Conservation (phyloP, 2,888 invertebrate genomes). For the Imbricaverruca yamaguchii region DNA sequence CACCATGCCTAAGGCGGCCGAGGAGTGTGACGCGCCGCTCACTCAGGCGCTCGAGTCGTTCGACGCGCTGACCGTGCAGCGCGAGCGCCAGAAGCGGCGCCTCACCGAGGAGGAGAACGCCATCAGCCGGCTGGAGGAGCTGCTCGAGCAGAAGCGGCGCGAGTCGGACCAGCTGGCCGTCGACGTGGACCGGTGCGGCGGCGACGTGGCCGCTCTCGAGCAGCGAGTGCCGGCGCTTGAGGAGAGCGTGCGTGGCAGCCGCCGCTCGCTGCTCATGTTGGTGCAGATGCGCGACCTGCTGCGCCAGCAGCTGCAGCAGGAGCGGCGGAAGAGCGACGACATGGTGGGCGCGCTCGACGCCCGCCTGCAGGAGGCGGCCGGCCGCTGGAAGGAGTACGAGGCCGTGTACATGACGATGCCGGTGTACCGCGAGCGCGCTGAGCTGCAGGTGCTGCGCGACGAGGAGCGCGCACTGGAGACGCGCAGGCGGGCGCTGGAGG, state of each 20-base stretch:
- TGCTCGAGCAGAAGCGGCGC: neutral
- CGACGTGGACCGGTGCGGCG: neutral
- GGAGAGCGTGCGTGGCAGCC: neutral
- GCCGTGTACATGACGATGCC: neutral
- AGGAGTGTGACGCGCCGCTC: neutral
- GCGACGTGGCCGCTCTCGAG: neutral
- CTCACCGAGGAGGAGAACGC: neutral
- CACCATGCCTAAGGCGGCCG: neutral
- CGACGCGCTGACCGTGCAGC: neutral
- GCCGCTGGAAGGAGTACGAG: neutral
- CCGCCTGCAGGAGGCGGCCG: neutral
- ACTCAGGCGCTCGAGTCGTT: neutral
- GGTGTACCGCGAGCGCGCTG: neutral
- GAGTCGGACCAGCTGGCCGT: neutral
- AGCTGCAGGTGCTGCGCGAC: neutral
- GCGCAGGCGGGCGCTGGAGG: neutral
- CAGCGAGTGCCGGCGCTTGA: neutral
- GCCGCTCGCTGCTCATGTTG: neutral
- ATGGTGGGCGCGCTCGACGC: neutral
- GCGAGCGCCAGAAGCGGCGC: neutral
- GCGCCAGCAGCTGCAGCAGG: neutral
- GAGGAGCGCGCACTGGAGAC: neutral
- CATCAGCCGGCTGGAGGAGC: neutral
- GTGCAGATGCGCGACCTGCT: slow-evolving; percentile 4
- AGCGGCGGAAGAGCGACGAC: neutral